Conservation (phyloP, 2,888 invertebrate species). For the Phymatocera aterrima region DNA sequence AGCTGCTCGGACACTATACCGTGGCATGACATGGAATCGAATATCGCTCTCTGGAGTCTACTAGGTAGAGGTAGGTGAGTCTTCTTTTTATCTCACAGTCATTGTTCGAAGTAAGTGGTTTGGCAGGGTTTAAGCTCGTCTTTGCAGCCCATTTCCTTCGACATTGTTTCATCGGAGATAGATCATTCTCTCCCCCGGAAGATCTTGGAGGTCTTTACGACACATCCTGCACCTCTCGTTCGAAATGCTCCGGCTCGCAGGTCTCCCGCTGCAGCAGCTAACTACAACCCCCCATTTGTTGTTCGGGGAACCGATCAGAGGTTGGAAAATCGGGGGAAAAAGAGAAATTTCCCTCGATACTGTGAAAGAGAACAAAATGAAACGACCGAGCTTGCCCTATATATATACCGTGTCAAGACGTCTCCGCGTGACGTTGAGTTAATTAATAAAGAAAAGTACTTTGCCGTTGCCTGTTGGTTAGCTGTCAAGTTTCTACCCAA, state of each 20-base stretch:
- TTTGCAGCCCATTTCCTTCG: slow-evolving; percentile 13
- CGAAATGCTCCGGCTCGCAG: background rate
- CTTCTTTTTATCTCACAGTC: slow-evolving; percentile 23
- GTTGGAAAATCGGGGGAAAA: background rate
- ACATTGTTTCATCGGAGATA: slow-evolving; percentile 33
- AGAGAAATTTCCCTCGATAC: background rate
- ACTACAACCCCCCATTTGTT: background rate
- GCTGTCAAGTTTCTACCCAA: slow-evolving; percentile 8
- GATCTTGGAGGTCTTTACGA: background rate
- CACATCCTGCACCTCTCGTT: background rate
- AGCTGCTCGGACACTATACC: background rate
- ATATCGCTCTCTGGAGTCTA: slow-evolving; percentile 21
- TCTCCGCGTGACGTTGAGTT: slow-evolving; percentile 23
- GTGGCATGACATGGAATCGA: slow-evolving; percentile 28
- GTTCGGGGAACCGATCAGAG: background rate
- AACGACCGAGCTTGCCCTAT: background rate
- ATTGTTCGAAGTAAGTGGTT: slow-evolving; percentile 40
- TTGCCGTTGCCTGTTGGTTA: slow-evolving; percentile 4
- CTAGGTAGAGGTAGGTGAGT: too few relatives aligned
- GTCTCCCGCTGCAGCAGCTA: slow-evolving; percentile 1
- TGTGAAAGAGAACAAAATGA: background rate
- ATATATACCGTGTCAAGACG: slow-evolving; percentile 3
- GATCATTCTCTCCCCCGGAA: background rate
- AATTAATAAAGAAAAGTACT: slow-evolving; percentile 24
- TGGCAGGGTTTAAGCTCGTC: background rate